A percentile compares a stretch with the other conserved stretches of the same genome.
Conservation (phyloP, 2,888 invertebrate species). For the Phaonia tiefii region DNA sequence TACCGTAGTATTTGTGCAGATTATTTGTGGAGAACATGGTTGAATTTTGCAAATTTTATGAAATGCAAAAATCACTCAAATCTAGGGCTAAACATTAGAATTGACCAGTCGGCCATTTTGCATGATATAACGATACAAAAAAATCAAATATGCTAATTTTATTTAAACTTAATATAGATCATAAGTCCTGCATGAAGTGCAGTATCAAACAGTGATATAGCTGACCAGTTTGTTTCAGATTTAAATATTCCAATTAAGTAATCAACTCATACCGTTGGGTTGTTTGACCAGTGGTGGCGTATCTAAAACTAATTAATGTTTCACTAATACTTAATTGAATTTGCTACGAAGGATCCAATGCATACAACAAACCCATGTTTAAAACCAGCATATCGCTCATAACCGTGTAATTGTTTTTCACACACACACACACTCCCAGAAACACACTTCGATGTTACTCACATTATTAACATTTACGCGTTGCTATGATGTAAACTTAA, state of each 20-base stretch:
- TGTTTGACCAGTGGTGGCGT: not conserved
- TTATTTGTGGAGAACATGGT: too few species aligned
- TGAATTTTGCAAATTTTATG: too few species aligned
- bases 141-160: too few species aligned
- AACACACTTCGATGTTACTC: not conserved
- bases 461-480: conserved; percentile 43
- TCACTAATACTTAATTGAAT: conserved; percentile 29
- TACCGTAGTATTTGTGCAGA: too few species aligned
- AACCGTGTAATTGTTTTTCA: conserved; percentile 10
- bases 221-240: not conserved
- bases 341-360: not conserved
- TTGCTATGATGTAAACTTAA: conserved; percentile 43
- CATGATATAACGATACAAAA: too few species aligned
- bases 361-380: conserved; percentile 5
- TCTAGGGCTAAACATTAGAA: too few species aligned
- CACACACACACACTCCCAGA: conserved; percentile 1
- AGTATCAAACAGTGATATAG: too few species aligned
- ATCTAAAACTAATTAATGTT: conserved; percentile 22
- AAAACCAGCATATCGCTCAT: conserved; percentile 3
- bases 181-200: too few species aligned
- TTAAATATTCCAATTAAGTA: conserved; percentile 7
- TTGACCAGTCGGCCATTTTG: too few species aligned
- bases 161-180: too few species aligned
- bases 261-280: not conserved
- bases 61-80: too few species aligned